These are phyloP conservation scores for Sula dactylatra DNA, from an alignment of 2,113 vertebrate genomes.

Conservation along the genomic window DNA sequence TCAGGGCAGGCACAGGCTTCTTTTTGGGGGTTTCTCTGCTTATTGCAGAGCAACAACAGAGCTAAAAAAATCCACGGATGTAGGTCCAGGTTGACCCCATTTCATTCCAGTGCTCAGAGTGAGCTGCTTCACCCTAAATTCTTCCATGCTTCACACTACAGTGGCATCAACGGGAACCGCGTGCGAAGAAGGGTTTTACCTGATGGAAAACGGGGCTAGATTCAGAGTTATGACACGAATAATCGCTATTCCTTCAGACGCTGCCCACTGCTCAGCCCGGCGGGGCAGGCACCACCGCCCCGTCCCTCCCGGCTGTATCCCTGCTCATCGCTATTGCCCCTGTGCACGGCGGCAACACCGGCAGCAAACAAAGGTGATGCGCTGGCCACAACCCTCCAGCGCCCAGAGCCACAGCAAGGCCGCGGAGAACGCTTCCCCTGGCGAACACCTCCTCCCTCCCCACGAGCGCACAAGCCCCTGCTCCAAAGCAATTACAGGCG, in stretches of 20 bases:
- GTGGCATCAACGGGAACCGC: not conserved
- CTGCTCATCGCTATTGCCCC: not conserved
- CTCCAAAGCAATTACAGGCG: not conserved
- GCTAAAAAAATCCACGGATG: fast-evolving
- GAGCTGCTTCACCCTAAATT: not conserved
- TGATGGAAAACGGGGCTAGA: not conserved
- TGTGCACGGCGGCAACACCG: fast-evolving
- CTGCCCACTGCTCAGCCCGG: not conserved
- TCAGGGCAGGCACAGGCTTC: not conserved
- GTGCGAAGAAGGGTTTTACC: not conserved
- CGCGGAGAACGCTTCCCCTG: fast-evolving
- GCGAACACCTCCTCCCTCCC: not conserved
- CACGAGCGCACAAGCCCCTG: fast-evolving
- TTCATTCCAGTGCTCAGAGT: not conserved
- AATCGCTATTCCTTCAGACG: not conserved
- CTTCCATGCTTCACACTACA: fast-evolving
- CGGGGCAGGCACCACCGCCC: not conserved
- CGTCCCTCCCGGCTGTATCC: not conserved
- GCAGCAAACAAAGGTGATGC: not conserved
- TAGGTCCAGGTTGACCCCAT: not conserved
- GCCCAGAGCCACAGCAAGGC: not conserved
- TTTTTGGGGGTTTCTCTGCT: not conserved
- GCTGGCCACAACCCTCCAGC: not conserved
- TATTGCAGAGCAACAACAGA: not conserved
- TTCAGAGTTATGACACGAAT: fast-evolving